Evolutionary conservation across 2,113 vertebrate genomes (phyloP), one percentile per base, ranked within the genome.

Genomic region (human (Homo sapiens)): DNA sequence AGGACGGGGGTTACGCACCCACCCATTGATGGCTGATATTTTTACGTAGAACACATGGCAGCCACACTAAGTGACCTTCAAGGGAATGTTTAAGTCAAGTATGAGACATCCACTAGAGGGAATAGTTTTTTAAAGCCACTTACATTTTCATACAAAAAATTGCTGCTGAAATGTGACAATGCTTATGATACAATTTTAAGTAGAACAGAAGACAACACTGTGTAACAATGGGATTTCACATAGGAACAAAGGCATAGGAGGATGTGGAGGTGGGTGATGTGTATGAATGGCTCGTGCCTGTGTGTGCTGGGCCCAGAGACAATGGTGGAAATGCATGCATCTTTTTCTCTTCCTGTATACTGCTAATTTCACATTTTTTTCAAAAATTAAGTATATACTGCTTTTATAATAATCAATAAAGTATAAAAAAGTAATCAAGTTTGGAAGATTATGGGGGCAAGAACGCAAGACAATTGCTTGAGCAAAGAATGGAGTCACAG

Each of bases 251-350:
- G 1, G 12, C 32, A 25, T 4, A 32, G n/a, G 38, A 35, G 1
- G 8, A 0, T 1, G 40, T 27, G 59, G n/a, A 13, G 35, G 32
- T n/a, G 22, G 4, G 61, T 16, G 32, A 17, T 2, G 1, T 2
- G 0, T 25, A 12, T 30, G 48, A 22, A 38, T 0, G 20, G 7
- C 40, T 14, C 25, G 0, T 4, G 22, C 8, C 10, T 0, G 6
- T 1, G 59, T 14, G 50, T 6, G 7, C 81, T 3, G 14, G 14
- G 30, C 16, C n/a, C 64, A 9, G 45, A 22, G 20, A 23, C 18
- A 1, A 2, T 7, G 16, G 14, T 6, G 22, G 66, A 23, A 40
- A 32, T 1, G 18, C 16, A 55, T 50, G 1, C 3, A 0, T 66
- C 25, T 8, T n/a, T 20, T 38, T 2, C 66, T 86, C 35, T 8